Base-by-base conservation (phyloP, 2,888 invertebrate species). In the Auanema sp. region DNA sequence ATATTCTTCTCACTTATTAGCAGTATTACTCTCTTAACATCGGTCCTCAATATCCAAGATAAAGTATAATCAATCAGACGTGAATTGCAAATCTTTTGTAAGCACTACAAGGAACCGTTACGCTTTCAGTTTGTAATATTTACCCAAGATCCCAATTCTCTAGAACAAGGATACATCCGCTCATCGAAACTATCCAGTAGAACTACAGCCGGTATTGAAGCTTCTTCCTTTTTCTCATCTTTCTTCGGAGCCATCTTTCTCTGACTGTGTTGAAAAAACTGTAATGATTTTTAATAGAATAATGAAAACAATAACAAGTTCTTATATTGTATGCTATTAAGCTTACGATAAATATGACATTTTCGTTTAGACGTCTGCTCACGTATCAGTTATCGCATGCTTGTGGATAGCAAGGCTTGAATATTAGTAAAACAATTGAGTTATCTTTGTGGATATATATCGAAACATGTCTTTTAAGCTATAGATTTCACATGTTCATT, bases 161-260 rank as follows among this genome's bases (percentile, higher is more conserved):
- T n/a, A 1, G 59, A 44, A 54, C 69, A 56, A 21, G 75, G 69
- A 11, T 63, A 56, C 40, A 72, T 72, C 43, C 72, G 53, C 44
- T 63, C 58, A 63, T 75, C 73, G 52, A 68, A 73, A 18, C 43
- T 56, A 42, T 75, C 73, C 8, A 66, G 58, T 44, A 75, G 57
- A 12, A 75, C 50, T 8, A 75, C 63, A 14, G 75, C 75, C 3
- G 68, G 61, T 50, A 75, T 41, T n/a, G 64, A 60, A 2, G 58
- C 51, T 21, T 71, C 66, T 41, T 65, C 64, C 50, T 68, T 58
- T 50, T 65, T 69, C 8, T 44, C 41, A 0, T 64, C 60, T 24
- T 71, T 73, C 40, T 51, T 65, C 14, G 72, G 72, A 11, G 65
- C 55, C 72, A 72, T 72, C 21, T 51, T 33, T 33, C 33, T 33